Conservation (phyloP, 2,113 vertebrate species). For the Melanocharis versteri region DNA sequence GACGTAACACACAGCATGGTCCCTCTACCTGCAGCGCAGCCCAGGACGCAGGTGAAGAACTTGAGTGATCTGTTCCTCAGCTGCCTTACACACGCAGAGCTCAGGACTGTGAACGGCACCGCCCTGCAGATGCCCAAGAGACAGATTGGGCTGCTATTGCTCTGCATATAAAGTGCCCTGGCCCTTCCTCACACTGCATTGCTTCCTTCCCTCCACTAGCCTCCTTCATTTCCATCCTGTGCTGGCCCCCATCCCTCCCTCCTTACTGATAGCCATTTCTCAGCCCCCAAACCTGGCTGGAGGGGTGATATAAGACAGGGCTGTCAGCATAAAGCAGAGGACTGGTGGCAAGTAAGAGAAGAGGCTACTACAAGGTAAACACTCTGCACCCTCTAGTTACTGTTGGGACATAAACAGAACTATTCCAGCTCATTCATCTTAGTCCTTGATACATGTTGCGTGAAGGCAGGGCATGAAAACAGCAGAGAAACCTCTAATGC, state of each 20-base stretch:
- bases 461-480: not conserved
- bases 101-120: not conserved
- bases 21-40: not conserved
- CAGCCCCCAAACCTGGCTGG: not conserved
- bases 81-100: not conserved
- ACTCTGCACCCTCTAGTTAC: not conserved
- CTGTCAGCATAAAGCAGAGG: not conserved
- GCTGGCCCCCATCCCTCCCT: not conserved
- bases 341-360: not conserved
- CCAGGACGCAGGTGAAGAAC: not conserved
- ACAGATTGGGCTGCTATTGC: not conserved
- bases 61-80: not conserved
- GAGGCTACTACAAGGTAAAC: not conserved
- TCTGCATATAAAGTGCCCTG: not conserved
- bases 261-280: rapidly evolving
- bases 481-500: not conserved
- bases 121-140: rapidly evolving
- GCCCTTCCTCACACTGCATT: not conserved
- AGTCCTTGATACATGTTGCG: not conserved
- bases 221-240: not conserved
- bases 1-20: not conserved
- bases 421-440: not conserved
- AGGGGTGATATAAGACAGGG: not conserved
- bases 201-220: not conserved
- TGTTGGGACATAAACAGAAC: not conserved